phyloP scores from a whole-genome alignment of 53 echinoderm and acorn worm species.

The Arbacia lixula region DNA sequence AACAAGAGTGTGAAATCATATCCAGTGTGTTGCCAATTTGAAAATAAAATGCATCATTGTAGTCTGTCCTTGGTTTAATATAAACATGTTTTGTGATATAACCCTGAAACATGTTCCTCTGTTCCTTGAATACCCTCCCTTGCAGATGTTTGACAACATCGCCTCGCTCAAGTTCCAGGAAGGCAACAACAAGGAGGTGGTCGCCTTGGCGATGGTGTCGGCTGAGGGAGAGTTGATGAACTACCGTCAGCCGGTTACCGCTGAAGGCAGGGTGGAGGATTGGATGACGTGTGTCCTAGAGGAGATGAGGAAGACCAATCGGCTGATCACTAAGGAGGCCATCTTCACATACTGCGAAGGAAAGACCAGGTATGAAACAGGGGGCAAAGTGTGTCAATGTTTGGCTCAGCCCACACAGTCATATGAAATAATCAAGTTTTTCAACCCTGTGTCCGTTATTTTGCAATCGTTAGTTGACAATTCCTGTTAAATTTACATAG shows the following conservation, averaged over 20 bases:
- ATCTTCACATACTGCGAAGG: slow-evolving; percentile 93
- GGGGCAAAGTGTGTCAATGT: background rate
- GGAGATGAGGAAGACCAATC: slow-evolving; percentile 96
- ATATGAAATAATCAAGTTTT: too few relatives aligned
- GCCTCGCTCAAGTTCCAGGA: slow-evolving; percentile 91
- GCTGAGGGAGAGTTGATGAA: slow-evolving; percentile 98
- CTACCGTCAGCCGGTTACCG: slow-evolving; percentile 84
- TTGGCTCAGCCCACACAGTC: too few relatives aligned
- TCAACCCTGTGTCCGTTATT: too few relatives aligned
- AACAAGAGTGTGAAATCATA: too few relatives aligned
- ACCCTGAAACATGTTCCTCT: too few relatives aligned
- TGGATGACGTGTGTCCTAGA: slow-evolving; percentile 91
- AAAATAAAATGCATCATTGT: too few relatives aligned
- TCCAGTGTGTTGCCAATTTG: too few relatives aligned
- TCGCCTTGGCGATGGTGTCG: slow-evolving; percentile 92
- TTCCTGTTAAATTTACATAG: too few relatives aligned
- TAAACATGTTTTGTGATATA: too few relatives aligned
- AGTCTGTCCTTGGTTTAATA: too few relatives aligned
- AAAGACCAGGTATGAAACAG: slow-evolving; percentile 30
- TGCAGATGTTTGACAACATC: slow-evolving; percentile 99
- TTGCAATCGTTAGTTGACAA: too few relatives aligned
- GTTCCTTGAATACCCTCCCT: too few relatives aligned
- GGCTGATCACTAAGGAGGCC: slow-evolving; percentile 98
- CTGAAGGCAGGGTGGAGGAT: slow-evolving; percentile 96
- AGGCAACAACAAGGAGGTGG: slow-evolving; percentile 87